These are phyloP conservation scores for Zalophus californianus DNA, from an alignment of 2,797 vertebrate genomes.

Conservation along the genomic window DNA sequence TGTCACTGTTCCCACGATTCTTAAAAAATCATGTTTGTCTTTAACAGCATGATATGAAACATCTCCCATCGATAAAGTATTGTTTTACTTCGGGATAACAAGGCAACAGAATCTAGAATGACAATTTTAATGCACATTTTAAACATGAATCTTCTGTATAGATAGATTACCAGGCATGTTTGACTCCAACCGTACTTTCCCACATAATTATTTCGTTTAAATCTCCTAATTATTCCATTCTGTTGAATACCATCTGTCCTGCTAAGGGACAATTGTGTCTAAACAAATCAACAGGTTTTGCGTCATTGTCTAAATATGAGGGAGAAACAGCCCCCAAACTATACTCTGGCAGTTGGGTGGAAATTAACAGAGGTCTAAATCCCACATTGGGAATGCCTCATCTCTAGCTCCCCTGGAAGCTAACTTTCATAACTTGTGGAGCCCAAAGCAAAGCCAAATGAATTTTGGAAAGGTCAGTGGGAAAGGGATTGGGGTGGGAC, in stretches of 20 bases:
- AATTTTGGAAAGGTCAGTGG: conserved; percentile 83
- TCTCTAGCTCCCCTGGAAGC: conserved; percentile 75
- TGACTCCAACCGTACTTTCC: conserved; percentile 72
- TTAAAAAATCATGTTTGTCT: conserved; percentile 68
- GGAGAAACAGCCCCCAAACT: conserved; percentile 68
- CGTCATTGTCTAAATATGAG: conserved; percentile 77
- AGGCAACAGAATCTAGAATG: conserved; percentile 52
- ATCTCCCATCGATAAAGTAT: conserved; percentile 62
- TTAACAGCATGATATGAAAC: conserved; percentile 65
- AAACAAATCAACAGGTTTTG: conserved; percentile 83
- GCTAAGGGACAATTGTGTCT: conserved; percentile 75
- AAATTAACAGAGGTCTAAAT: conserved; percentile 77
- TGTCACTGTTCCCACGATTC: conserved; percentile 74
- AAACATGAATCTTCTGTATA: conserved; percentile 68
- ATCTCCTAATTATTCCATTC: conserved; percentile 77
- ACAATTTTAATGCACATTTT: conserved; percentile 59
- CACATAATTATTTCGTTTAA: conserved; percentile 79
- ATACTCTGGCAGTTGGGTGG: conserved; percentile 61
- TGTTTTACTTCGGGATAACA: conserved; percentile 62
- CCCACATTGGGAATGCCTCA: conserved; percentile 75
- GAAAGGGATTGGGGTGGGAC: conserved; percentile 79
- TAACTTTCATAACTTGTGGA: conserved; percentile 77
- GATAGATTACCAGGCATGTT: conserved; percentile 70
- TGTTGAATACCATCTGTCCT: conserved; percentile 76
- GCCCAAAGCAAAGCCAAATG: conserved; percentile 80